Evolutionary conservation across 2,888 invertebrate genomes (phyloP).

Genomic region (Rambutsinella grinnellia): DNA sequence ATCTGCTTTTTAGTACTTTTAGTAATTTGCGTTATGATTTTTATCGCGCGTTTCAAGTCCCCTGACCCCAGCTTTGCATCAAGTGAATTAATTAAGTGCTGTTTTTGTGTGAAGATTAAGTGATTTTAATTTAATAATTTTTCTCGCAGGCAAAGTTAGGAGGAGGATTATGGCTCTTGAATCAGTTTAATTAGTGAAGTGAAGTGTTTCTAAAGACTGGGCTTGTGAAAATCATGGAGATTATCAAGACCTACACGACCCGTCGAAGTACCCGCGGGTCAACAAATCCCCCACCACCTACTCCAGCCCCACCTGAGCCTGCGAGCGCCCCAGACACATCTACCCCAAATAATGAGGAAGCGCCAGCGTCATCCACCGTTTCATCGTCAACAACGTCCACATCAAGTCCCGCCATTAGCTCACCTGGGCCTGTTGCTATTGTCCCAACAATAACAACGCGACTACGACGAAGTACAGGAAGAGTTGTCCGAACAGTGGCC

Average conservation of each 20-base stretch:
- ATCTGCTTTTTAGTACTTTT: no score
- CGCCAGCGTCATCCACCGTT: not conserved
- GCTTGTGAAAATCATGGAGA: no score
- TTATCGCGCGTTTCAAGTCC: no score
- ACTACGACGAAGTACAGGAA: conserved; percentile 28
- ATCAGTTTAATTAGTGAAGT: no score
- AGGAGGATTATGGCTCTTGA: no score
- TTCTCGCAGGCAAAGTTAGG: no score
- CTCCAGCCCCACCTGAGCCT: not conserved
- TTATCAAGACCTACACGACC: conserved; percentile 32
- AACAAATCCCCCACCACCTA: not conserved
- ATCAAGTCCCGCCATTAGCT: conserved; percentile 18
- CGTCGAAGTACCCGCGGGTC: conserved; percentile 27
- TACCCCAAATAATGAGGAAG: not conserved
- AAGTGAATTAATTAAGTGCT: no score
- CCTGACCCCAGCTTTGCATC: no score
- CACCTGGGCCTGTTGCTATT: conserved; percentile 4
- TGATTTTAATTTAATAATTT: no score
- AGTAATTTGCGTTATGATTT: no score
- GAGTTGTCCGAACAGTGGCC: conserved; percentile 4
- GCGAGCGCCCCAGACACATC: conserved; percentile 8
- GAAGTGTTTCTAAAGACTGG: no score
- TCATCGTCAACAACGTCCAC: not conserved
- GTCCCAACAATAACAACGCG: conserved; percentile 18
- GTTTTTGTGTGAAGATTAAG: no score